phyloP scores from a whole-genome alignment of 2,797 vertebrate species.

The Bucorvus abyssinicus region DNA sequence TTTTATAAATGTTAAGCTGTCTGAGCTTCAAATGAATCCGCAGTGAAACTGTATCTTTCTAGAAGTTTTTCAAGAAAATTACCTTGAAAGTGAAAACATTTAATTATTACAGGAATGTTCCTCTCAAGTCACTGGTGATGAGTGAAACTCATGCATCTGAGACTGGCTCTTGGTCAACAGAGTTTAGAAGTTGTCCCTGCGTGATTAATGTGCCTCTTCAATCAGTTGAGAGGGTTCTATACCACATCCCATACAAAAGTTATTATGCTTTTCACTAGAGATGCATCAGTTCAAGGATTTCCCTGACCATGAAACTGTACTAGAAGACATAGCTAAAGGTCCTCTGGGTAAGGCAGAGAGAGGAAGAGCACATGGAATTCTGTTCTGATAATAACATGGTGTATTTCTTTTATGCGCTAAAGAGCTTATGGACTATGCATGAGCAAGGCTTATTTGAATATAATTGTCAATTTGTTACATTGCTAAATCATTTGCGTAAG shows the following conservation, averaged over 20 bases:
- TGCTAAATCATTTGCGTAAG: not conserved
- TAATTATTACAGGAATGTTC: not conserved
- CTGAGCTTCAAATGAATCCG: not conserved
- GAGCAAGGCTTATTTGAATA: not conserved
- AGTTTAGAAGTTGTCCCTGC: not conserved
- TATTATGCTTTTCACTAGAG: fast-evolving
- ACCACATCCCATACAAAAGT: not conserved
- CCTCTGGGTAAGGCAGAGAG: not conserved
- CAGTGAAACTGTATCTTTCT: not conserved
- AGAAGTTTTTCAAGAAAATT: not conserved
- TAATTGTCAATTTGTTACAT: not conserved
- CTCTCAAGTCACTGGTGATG: fast-evolving
- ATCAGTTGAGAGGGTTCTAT: fast-evolving
- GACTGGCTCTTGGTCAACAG: not conserved
- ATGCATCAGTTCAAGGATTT: not conserved
- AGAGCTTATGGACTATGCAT: not conserved
- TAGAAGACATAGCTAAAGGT: not conserved
- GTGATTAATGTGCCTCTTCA: not conserved
- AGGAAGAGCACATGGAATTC: not conserved
- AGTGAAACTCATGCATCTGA: not conserved
- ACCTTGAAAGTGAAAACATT: not conserved
- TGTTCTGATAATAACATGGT: not conserved
- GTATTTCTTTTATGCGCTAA: not conserved
- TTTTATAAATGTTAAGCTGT: not conserved
- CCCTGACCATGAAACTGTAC: not conserved